Percentiles rank a stretch among this genome's conserved stretches.
Conservation (phyloP, 2,797 vertebrate genomes). For the Chromobotia macracanthus region DNA sequence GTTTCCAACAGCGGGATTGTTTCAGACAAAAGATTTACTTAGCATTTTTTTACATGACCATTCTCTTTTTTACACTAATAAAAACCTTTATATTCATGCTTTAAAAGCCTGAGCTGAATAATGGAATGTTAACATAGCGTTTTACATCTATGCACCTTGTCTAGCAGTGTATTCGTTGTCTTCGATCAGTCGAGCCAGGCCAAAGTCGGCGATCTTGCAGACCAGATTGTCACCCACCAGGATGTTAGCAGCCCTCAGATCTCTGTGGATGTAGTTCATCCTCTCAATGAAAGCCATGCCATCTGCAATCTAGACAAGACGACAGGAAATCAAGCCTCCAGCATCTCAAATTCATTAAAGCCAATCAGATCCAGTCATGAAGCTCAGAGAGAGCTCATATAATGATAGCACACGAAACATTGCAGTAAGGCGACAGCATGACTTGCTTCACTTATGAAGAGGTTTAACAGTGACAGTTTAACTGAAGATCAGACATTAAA, state of each 20-base stretch:
- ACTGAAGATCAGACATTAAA: too few species aligned
- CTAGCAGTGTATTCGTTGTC: conserved; percentile 98
- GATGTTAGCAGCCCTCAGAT: conserved; percentile 97
- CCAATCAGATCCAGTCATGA: not conserved
- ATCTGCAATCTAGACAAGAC: conserved; percentile 85
- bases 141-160: conserved; percentile 81
- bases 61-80: too few species aligned
- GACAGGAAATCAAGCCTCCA: conserved; percentile 26
- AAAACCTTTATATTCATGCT: not conserved
- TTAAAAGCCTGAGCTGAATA: not conserved
- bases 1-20: too few species aligned
- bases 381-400: not conserved
- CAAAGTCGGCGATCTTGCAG: conserved; percentile 98
- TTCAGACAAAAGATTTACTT: too few species aligned
- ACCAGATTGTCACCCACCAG: conserved; percentile 96
- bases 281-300: conserved; percentile 99
- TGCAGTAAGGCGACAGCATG: not conserved
- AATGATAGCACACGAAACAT: not conserved
- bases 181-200: conserved; percentile 95
- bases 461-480: not conserved
- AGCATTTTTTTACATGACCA: too few species aligned
- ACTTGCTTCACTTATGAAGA: not conserved
- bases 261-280: conserved; percentile 99
- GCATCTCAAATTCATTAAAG: not conserved
- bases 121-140: not conserved